Base-by-base conservation (phyloP, 30 jellyfish, hydroid and myxozoan genomes). In the Cassiopea xamachana region DNA sequence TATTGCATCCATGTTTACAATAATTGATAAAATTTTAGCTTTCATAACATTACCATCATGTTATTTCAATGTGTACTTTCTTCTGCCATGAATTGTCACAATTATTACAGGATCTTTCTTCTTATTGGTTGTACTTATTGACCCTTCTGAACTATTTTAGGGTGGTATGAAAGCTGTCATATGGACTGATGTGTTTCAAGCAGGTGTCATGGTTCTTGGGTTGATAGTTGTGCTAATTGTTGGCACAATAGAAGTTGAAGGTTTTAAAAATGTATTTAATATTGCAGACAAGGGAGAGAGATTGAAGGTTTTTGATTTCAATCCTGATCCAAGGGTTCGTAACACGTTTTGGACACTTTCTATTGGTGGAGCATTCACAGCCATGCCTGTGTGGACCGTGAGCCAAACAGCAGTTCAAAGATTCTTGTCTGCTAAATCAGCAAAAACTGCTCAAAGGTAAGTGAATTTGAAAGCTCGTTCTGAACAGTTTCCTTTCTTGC, bases 121-220 rank as follows among this genome's bases (percentile, higher is more conserved):
- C 39, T 27, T 27, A 27, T 27, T 27, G 39, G 39, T 27, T 27
- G 39, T 27, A 27, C 39, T 27, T 27, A 27, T 27, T 27, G 39
- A 27, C 39, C 39, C 39, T 27, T 27, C 39, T 27, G 39, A 27
- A 27, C 39, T 27, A 27, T 55, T 48, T 1, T 50, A 93, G 98
- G 99, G 99, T 67, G 99, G 99, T 7, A 96, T 96, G 98, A 96
- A 96, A 60, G 99, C 99, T 55, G 99, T 96, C 46, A 96, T 96
- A 67, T 96, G 99, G 99, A 96, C 98, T n/a, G 99, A 96, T 77
- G 99, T 96, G 1, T 96, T 96, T 70, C 99, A 96, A 86, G 99
- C 99, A 15, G 95, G 97, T 48, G 97, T 96, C 17, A 96, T 96
- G 98, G 93, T 96, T 0, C 87, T 97, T 15, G 99, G 99, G 19